Conservation (phyloP, 2,113 vertebrate species). For the Pangasianodon gigas region DNA sequence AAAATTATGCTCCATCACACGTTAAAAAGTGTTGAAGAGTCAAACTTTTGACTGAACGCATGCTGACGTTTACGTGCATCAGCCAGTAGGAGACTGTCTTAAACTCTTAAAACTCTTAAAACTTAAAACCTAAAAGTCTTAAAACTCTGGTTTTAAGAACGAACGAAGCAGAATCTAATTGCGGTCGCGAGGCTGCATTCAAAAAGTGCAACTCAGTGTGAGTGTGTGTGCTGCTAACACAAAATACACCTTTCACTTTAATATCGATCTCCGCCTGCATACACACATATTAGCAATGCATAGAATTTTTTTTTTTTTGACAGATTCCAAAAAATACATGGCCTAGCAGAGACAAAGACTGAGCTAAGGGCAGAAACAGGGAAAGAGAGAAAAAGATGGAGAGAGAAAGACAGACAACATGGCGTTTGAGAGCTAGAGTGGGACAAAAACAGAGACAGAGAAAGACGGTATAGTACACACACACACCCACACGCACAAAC, state of each 20-base stretch:
- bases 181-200: neutral
- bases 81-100: neutral
- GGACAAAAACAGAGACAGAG: neutral
- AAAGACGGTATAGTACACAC: conserved; percentile 7
- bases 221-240: neutral
- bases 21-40: neutral
- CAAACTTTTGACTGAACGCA: neutral
- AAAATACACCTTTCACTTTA: neutral
- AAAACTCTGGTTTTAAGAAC: neutral
- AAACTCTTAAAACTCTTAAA: no score
- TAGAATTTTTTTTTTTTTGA: neutral
- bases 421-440: neutral
- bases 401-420: neutral
- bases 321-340: neutral
- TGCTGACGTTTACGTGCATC: neutral
- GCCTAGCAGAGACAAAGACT: neutral
- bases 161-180: neutral
- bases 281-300: neutral
- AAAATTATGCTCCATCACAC: no score
- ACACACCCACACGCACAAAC: neutral
- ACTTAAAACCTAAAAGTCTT: no score
- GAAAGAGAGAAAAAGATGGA: neutral
- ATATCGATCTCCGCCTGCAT: neutral
- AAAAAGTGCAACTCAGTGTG: neutral
- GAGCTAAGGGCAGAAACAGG: neutral